These are phyloP conservation scores for Dromococcyx pavoninus DNA, from an alignment of 2,797 vertebrate genomes.

Conservation along the genomic window DNA sequence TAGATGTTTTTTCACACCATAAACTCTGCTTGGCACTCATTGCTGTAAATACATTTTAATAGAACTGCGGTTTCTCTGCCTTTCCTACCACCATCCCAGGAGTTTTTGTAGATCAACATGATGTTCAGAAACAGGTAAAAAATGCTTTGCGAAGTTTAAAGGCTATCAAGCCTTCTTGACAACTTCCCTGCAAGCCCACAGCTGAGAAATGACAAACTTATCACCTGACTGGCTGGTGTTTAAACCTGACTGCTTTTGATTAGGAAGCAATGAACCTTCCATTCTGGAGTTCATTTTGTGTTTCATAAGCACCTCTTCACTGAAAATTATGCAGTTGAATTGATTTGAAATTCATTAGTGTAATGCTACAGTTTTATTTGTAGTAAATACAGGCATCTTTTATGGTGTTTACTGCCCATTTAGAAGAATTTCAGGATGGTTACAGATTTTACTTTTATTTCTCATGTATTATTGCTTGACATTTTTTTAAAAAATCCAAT, in stretches of 20 bases:
- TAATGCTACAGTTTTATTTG: constrained; percentile 46
- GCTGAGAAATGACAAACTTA: constrained; percentile 59
- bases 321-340: constrained; percentile 41
- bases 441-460: constrained; percentile 46
- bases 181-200: constrained; percentile 25
- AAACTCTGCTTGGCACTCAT: constrained; percentile 24
- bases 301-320: constrained; percentile 57
- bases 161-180: constrained; percentile 40
- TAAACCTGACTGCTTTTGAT: constrained; percentile 60
- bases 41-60: constrained; percentile 42
- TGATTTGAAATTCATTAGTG: constrained; percentile 60
- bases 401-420: not conserved
- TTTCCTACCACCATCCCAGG: not conserved
- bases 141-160: constrained; percentile 46
- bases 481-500: constrained; percentile 1
- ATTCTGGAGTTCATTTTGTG: constrained; percentile 50
- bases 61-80: not conserved
- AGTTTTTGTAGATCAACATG: not conserved
- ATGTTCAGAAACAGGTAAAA: constrained; percentile 27
- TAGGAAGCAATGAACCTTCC: constrained; percentile 52
- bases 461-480: not conserved
- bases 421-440: constrained; percentile 20
- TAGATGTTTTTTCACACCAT: not conserved
- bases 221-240: constrained; percentile 51
- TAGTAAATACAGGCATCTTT: constrained; percentile 44